Evolutionary conservation across 2,797 vertebrate genomes (phyloP).

Genomic region (Botia kubotai): DNA sequence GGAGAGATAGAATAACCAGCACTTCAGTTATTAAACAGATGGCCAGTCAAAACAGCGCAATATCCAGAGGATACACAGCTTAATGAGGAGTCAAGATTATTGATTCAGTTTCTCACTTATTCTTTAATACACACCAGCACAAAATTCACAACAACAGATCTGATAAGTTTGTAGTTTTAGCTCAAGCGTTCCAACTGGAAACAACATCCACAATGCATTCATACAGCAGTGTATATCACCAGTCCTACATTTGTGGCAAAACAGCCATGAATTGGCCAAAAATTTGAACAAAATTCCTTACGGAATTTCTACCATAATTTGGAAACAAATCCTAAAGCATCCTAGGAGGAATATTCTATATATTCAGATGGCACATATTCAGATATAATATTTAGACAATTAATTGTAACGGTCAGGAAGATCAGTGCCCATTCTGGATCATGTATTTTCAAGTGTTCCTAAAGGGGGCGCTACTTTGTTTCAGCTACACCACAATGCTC

Average conservation of each 20-base stretch:
- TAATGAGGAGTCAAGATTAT: conserved; percentile 61
- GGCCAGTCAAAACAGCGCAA: conserved; percentile 60
- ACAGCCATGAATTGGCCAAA: no score
- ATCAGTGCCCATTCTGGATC: neutral
- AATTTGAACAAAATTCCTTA: neutral
- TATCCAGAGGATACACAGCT: conserved; percentile 62
- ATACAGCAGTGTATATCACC: neutral
- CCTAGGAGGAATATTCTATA: no score
- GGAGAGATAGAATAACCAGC: conserved; percentile 65
- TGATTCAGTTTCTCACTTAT: conserved; percentile 28
- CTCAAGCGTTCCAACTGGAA: neutral
- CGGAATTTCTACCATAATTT: neutral
- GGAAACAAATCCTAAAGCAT: neutral
- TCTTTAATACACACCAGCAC: conserved; percentile 1
- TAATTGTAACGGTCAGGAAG: neutral
- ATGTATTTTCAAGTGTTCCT: neutral
- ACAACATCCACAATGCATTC: neutral
- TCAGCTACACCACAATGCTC: neutral
- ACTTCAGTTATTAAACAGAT: conserved; percentile 69
- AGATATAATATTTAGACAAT: no score
- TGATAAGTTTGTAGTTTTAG: no score
- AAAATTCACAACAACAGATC: neutral
- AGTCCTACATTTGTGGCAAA: no score
- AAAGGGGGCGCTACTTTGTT: conserved; percentile 15
- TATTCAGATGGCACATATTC: no score